A percentile compares a stretch with the other conserved stretches of the same genome.
Conservation (phyloP, 1,140 invertebrate genomes). For the Latrodectus geometricus region DNA sequence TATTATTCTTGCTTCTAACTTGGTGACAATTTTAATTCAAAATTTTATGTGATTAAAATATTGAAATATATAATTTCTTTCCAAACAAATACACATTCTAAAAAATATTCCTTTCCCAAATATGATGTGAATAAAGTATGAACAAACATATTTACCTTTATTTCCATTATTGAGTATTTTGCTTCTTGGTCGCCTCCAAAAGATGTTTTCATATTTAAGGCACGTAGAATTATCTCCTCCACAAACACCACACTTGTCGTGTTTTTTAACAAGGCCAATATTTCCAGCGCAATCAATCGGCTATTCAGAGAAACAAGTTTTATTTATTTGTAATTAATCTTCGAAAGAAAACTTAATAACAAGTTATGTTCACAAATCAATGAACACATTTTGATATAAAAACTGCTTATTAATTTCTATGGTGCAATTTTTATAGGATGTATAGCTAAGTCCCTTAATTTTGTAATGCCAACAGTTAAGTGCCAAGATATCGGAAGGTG, state of each 20-base stretch:
- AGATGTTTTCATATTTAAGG: slow-evolving; percentile 48
- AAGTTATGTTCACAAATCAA: too few species aligned
- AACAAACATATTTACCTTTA: slow-evolving; percentile 8
- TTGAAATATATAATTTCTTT: neutral
- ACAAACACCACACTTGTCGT: slow-evolving; percentile 63
- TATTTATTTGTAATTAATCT: too few species aligned
- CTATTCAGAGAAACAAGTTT: slow-evolving; percentile 1
- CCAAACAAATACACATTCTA: neutral
- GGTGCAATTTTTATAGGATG: too few species aligned
- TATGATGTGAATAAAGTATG: neutral
- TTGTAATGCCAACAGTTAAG: too few species aligned
- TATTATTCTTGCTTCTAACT: too few species aligned
- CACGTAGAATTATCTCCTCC: slow-evolving; percentile 63
- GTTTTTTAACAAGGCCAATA: slow-evolving; percentile 46
- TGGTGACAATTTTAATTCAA: neutral
- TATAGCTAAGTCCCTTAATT: too few species aligned
- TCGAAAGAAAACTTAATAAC: too few species aligned
- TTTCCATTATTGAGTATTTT: neutral
- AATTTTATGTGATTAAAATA: neutral
- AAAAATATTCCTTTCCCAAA: neutral
- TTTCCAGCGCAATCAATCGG: slow-evolving; percentile 63
- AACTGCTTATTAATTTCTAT: too few species aligned
- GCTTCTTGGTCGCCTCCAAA: slow-evolving; percentile 27
- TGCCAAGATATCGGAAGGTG: too few species aligned
- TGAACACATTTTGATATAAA: too few species aligned